Evolutionary conservation across 2,797 vertebrate species (phyloP).

Genomic region (Gymnodraco acuticeps): DNA sequence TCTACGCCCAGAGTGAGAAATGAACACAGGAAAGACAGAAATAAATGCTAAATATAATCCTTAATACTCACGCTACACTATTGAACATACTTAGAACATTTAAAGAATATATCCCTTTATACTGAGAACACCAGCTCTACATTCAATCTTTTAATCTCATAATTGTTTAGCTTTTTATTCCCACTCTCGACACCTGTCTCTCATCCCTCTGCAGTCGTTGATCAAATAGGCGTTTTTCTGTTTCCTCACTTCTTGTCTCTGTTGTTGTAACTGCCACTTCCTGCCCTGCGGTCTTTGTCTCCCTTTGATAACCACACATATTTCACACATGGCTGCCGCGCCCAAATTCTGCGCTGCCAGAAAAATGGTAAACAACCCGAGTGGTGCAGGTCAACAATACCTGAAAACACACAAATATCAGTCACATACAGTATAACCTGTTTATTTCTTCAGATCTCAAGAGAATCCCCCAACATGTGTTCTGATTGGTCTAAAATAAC

Average conservation of each 20-base stretch:
- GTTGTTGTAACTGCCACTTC: constrained; percentile 33
- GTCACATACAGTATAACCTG: background rate
- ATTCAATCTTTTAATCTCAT: background rate
- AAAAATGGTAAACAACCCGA: constrained; percentile 31
- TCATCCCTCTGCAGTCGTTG: background rate
- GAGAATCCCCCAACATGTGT: too few species aligned
- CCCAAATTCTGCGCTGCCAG: background rate
- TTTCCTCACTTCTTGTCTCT: background rate
- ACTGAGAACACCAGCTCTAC: background rate
- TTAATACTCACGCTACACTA: too few species aligned
- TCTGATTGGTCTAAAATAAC: too few species aligned
- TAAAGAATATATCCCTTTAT: background rate
- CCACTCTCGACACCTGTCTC: background rate
- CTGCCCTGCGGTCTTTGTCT: constrained; percentile 42
- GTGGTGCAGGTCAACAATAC: background rate
- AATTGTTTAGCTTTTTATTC: background rate
- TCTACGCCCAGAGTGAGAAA: too few species aligned
- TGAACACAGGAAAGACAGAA: too few species aligned
- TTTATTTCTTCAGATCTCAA: background rate
- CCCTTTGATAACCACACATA: constrained; percentile 40
- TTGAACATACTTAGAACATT: too few species aligned
- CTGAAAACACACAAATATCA: background rate
- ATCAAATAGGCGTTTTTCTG: background rate
- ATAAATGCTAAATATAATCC: too few species aligned
- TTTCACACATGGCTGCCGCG: constrained; percentile 38